Base-by-base conservation (phyloP, 2,113 vertebrate species). In the Corydoras maculifer region DNA sequence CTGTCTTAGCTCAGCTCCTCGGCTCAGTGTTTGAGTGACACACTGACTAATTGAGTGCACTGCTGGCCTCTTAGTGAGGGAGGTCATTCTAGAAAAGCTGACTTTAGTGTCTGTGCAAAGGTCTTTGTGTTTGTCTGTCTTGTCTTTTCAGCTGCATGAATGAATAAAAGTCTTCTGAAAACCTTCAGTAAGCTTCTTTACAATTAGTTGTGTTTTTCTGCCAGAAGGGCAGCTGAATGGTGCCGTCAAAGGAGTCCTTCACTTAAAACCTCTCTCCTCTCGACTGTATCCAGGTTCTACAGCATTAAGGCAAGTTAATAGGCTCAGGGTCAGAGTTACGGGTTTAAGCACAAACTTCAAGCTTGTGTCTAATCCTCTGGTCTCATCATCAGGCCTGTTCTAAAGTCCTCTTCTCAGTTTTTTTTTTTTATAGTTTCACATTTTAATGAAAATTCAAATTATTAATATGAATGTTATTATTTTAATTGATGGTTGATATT, bases 21-120 rank as follows among this genome's bases (percentile, higher is more conserved):
- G 35, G 54, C 15, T n/a, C 2, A 11, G n/a, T 3, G 57, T 58
- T 51, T n/a, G 72, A 75, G 35, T 77, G 66, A 54, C 72, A 58
- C 3, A 7, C 25, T 49, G 35, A 54, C 72, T 75, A 73, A 77
- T 67, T 70, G 66, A 73, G 61, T 32, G 48, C 12, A 62, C 58
- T 58, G 29, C 54, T 68, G 55, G 58, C 8, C 50, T 50, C 11
- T 62, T 15, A 30, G 57, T 12, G 8, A 60, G 73, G 60, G 62
- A 13, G 66, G 58, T 63, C 25, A 70, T 64, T 72, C 49, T 35
- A 57, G 15, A 61, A 32, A 65, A 14, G 35, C 63, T 66, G 29
- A 60, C 54, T 62, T 9, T 65, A 35, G 55, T 12, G 4, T 63
- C 65, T 8, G 69, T 77, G n/a, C 18, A 30, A 25, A 70, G 58